Conservation (phyloP, 2,797 vertebrate species). For the Peromyscus nudipes region DNA sequence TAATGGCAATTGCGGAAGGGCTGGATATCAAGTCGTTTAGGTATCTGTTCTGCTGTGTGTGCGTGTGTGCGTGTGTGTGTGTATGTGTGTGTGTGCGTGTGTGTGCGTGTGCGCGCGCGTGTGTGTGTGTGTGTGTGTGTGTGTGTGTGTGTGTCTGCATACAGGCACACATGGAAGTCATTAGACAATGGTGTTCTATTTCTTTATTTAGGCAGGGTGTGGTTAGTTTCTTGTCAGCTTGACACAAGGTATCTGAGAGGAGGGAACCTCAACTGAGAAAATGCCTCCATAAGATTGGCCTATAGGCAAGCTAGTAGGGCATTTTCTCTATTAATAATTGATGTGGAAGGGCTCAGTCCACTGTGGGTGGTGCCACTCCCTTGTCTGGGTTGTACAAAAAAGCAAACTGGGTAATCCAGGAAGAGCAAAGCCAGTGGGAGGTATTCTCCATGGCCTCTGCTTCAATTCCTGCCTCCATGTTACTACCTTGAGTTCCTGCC, state of each 20-base stretch:
- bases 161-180: neutral
- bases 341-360: neutral
- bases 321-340: neutral
- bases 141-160: neutral
- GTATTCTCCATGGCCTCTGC: neutral
- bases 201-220: neutral
- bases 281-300: neutral
- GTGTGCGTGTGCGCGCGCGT: neutral
- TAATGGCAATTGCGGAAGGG: neutral
- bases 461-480: neutral
- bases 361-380: neutral
- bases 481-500: neutral
- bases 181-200: neutral
- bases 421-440: neutral
- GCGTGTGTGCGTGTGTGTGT: too few species aligned
- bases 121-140: neutral
- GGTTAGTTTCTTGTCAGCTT: neutral
- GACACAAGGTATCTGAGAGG: neutral
- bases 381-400: neutral
- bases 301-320: neutral
- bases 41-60: neutral
- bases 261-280: neutral
- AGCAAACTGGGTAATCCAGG: neutral
- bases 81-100: too few species aligned
- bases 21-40: neutral